A percentile compares a stretch with the other conserved stretches of the same genome.
Evolutionary conservation across 1,140 invertebrate species (phyloP).

Genomic region (Drosophila nannoptera): DNA sequence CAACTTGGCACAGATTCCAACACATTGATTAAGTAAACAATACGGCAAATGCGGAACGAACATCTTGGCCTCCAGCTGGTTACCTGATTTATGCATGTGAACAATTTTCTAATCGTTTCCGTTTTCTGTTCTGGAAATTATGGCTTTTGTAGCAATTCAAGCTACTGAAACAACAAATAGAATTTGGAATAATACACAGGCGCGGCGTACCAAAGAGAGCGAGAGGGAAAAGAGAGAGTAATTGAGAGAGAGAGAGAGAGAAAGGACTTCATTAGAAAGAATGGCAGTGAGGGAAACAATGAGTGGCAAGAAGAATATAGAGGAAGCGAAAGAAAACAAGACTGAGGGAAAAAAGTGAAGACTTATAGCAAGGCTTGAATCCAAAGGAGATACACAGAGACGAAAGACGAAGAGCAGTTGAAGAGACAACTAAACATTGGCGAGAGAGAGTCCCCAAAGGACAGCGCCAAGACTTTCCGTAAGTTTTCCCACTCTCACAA

Average conservation of each 20-base stretch:
- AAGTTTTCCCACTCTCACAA: too few species aligned
- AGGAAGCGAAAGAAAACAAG: background rate
- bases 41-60: slow-evolving; percentile 18
- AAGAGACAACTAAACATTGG: background rate
- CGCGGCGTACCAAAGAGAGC: too few species aligned
- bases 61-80: slow-evolving; percentile 36
- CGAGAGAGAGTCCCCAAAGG: too few species aligned
- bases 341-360: background rate
- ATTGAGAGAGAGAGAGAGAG: background rate
- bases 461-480: too few species aligned
- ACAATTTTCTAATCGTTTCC: slow-evolving; percentile 37
- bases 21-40: slow-evolving; percentile 53
- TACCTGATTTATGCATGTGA: slow-evolving; percentile 49
- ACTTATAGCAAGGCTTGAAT: too few species aligned
- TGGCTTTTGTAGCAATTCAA: slow-evolving; percentile 1
- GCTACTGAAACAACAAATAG: background rate
- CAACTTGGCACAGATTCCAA: slow-evolving; percentile 53
- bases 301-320: background rate
- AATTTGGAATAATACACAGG: background rate
- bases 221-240: background rate
- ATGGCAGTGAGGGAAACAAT: too few species aligned
- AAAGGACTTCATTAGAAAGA: background rate
- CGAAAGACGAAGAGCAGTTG: too few species aligned
- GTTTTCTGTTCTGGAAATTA: slow-evolving; percentile 16
- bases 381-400: too few species aligned